phyloP scores from a whole-genome alignment of 2,888 invertebrate species.

The Alloscopus bannaensis region DNA sequence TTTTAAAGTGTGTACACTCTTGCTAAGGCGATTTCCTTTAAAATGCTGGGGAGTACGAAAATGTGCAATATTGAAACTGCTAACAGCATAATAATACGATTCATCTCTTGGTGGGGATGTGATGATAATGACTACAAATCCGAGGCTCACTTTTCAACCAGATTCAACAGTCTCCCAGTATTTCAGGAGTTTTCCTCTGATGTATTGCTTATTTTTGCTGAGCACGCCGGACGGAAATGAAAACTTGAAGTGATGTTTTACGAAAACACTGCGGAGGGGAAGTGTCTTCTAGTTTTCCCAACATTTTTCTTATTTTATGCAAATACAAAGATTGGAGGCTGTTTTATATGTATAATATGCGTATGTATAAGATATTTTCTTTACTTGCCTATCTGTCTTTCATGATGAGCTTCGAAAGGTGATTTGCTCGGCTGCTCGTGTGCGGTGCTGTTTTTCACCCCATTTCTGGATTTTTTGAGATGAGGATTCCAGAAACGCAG shows the following conservation, averaged over 20 bases:
- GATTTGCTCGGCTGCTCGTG: neutral
- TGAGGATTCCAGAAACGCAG: constrained; percentile 46
- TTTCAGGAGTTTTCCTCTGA: constrained; percentile 44
- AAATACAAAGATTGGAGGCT: too few species aligned
- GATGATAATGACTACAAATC: constrained; percentile 53
- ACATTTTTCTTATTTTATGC: constrained; percentile 40
- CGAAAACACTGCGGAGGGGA: constrained; percentile 38
- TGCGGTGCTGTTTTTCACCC: constrained; percentile 6
- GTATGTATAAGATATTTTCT: neutral
- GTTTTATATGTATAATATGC: too few species aligned
- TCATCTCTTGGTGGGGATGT: constrained; percentile 30
- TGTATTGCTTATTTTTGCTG: constrained; percentile 63
- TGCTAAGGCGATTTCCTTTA: too few species aligned
- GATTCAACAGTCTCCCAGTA: too few species aligned
- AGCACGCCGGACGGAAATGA: constrained; percentile 61
- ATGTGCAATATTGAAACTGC: neutral
- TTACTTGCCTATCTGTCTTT: constrained; percentile 40
- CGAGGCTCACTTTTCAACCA: constrained; percentile 49
- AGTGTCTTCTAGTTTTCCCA: constrained; percentile 21
- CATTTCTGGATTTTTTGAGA: constrained; percentile 28
- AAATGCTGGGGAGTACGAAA: too few species aligned
- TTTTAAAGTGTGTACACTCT: too few species aligned
- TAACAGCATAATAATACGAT: too few species aligned
- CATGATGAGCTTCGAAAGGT: constrained; percentile 35
- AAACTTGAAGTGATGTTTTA: constrained; percentile 51